Base-by-base conservation (phyloP, 2,797 vertebrate species). In the Poliocrania exsul region DNA sequence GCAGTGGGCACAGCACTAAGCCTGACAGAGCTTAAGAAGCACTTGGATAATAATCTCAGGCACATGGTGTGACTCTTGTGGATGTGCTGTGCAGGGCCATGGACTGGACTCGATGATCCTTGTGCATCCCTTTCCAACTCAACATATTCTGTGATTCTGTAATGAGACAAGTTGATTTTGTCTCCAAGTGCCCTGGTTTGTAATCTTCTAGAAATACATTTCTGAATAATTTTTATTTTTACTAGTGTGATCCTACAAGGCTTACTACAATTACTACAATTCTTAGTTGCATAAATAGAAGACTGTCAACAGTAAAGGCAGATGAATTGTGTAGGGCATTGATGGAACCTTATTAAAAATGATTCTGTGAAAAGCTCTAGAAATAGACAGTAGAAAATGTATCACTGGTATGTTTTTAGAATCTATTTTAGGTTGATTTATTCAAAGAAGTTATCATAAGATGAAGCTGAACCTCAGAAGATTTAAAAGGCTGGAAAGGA, bases 231-330 rank as follows among this genome's bases (percentile, higher is more conserved):
- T 49, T 58, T 73, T 62, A 31, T 64, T 90, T 88, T 93, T 57
- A 87, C 26, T 71, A 38, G 74, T 86, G 23, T 56, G 31, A 86
- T 79, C 20, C 65, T 86, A 42, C 2, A 72, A 88, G 6, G 42
- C 72, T 92, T 93, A 91, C 77, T 86, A 77, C 44, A 91, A 11
- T 88, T 81, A 90, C 77, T 88, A 77, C 40, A 90, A 11, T 88
- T 83, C 54, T 84, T 83, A 83, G n/a, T 28, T 88, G 58, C 18
- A 49, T 66, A 75, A 95, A 62, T 31, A 82, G 23, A 79, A 81
- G 54, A 78, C 71, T 33, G 40, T 69, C 53, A 92, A 51, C 37
- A 69, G n/a, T 16, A 81, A 88, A 86, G 61, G 62, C 62, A 79
- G 38, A 84, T 73, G 15, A 93, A 83, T 62, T 86, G 54, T 61